A percentile compares a stretch with the other conserved stretches of the same genome.
phyloP scores from a whole-genome alignment of 2,888 invertebrate species.

The Phytoseiulus persimilis region DNA sequence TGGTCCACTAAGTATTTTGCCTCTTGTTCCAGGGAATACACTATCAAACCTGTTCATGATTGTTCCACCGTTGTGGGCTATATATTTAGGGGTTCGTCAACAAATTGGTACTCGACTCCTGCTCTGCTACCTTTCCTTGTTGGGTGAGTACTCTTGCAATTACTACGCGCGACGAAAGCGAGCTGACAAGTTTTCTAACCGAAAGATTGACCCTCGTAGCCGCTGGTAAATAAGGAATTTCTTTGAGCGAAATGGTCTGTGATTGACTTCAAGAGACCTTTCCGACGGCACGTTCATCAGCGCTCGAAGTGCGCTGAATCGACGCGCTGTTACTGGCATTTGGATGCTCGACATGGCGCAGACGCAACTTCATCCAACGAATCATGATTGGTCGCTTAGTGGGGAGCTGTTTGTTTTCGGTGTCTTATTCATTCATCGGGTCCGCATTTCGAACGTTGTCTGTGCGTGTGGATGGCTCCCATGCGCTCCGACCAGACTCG shows the following conservation, averaged over 20 bases:
- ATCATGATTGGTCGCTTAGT: neutral
- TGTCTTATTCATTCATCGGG: neutral
- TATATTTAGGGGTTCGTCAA: constrained; percentile 49
- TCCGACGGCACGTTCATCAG: too few species aligned
- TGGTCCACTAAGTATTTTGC: neutral
- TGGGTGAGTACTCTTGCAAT: constrained; percentile 51
- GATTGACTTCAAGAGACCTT: too few species aligned
- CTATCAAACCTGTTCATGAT: constrained; percentile 54
- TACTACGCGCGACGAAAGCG: neutral
- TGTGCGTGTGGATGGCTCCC: neutral
- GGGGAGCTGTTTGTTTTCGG: neutral
- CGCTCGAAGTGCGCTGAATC: too few species aligned
- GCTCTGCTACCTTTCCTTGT: constrained; percentile 49
- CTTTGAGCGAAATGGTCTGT: too few species aligned
- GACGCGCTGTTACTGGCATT: too few species aligned
- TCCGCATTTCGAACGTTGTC: neutral
- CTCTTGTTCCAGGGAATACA: constrained; percentile 52
- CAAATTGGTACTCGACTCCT: constrained; percentile 51
- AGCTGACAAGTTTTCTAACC: neutral
- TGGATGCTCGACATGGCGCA: too few species aligned
- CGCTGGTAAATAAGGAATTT: too few species aligned
- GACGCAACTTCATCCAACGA: neutral
- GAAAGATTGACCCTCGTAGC: too few species aligned
- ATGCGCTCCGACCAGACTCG: neutral
- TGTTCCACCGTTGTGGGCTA: constrained; percentile 52